Evolutionary conservation across 2,797 vertebrate genomes (phyloP), one percentile per base, ranked within the genome.

Genomic region (Oreochromis grahami): DNA sequence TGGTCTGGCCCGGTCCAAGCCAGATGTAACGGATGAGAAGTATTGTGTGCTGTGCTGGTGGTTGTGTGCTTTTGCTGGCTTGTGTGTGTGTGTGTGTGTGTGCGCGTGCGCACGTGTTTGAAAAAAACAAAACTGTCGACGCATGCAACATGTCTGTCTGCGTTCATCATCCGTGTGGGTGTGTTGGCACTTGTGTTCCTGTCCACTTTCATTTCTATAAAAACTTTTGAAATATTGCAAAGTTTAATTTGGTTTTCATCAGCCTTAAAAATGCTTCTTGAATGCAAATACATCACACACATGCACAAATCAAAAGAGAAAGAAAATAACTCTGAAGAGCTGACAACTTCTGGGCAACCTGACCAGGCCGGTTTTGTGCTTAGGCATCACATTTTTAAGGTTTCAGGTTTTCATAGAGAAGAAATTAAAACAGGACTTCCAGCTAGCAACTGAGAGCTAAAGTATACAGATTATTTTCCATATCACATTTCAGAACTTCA

Each of bases 21-120:
- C 91, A 92, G 90, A 92, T 93, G 91, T 91, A 85, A 87, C n/a
- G 89, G 86, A 90, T 85, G 87, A 87, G 84, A 81, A 81, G 78
- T 19, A 79, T 14, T 76, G 76, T 63, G 58, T 36, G 53, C 24
- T 84, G 85, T 52, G 87, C 84, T 32, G 53, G 48, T 84, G 85
- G 52, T 56, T 78, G 48, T 81, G 86, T 83, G 80, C 21, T 15
- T 80, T 68, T 77, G 65, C 84, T 76, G 77, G 52, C 81, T 32
- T 11, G 55, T 65, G 60, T 60, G 56, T 81, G 85, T 51, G 87
- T 21, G n/a, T 3, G 24, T 24, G 48, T 26, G 21, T 13, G 21
- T 56, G 68, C 15, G 82, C 36, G 78, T 36, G 34, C 8, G 34
- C 36, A 26, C 26, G 32, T 83, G 50, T 29, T 48, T 45, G 68